A percentile compares a stretch with the other conserved stretches of the same genome.
Evolutionary conservation across 2,113 vertebrate species (phyloP).

Genomic region (Chaetorhynchus papuensis): DNA sequence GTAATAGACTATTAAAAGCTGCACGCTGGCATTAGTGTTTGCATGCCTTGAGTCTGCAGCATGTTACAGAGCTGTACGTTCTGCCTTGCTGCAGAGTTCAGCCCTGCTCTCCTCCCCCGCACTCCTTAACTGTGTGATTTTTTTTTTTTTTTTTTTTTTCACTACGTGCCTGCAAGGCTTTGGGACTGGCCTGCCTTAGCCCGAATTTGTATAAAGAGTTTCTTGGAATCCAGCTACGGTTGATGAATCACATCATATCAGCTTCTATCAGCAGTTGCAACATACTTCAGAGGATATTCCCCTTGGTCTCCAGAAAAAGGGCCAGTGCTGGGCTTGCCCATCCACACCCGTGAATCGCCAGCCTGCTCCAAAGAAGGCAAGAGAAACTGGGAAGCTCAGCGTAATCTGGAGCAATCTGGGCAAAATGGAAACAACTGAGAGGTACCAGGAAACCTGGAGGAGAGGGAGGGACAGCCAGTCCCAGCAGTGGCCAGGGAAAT

Average conservation of each 20-base stretch:
- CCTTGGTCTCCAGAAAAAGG: neutral
- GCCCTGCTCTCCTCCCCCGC: neutral
- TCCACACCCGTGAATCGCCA: fast-evolving
- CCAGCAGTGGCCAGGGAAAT: neutral
- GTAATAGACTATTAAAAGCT: neutral
- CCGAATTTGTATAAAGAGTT: neutral
- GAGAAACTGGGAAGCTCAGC: neutral
- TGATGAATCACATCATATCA: constrained; percentile 37
- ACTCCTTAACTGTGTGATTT: neutral
- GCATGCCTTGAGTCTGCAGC: neutral
- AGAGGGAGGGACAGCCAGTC: neutral
- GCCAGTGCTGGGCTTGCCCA: neutral
- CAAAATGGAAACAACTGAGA: neutral
- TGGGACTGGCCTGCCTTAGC: constrained; percentile 13
- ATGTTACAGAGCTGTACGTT: neutral
- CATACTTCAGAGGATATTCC: constrained; percentile 9
- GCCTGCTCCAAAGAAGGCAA: neutral
- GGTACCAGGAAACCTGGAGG: neutral
- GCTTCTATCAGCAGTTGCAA: constrained; percentile 36
- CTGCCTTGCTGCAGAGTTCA: neutral
- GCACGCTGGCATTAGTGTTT: neutral
- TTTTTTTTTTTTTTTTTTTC: neutral
- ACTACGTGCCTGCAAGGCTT: neutral
- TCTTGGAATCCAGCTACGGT: constrained; percentile 5
- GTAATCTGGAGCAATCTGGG: neutral